Conservation (phyloP, 2,888 invertebrate species). For the Troides oblongomaculatus region DNA sequence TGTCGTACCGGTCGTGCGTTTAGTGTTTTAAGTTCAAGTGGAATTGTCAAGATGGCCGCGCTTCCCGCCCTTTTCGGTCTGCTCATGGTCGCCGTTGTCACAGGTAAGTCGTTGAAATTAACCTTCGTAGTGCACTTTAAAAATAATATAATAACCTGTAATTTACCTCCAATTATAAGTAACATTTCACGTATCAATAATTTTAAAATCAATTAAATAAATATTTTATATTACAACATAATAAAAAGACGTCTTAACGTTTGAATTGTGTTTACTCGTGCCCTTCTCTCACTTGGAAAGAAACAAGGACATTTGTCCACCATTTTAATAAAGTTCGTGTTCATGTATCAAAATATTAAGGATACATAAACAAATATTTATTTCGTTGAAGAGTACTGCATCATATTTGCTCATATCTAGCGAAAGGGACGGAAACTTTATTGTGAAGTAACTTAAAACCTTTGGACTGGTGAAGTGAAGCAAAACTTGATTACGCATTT, state of each 20-base stretch:
- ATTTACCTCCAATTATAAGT: no score
- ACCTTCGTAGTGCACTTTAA: background rate
- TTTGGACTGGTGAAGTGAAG: constrained; percentile 20
- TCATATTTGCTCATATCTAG: background rate
- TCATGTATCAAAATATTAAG: no score
- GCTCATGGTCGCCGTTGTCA: constrained; percentile 57
- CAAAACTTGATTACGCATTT: constrained; percentile 24
- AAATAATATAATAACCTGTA: background rate
- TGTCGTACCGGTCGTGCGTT: constrained; percentile 38
- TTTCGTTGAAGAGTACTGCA: background rate
- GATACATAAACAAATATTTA: background rate
- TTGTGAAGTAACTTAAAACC: constrained; percentile 23
- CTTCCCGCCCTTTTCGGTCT: constrained; percentile 72
- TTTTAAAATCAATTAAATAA: no score
- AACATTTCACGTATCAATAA: no score
- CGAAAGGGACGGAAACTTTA: constrained; percentile 22
- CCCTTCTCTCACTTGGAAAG: no score
- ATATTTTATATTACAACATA: no score
- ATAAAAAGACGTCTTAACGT: no score
- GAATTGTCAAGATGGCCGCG: constrained; percentile 61
- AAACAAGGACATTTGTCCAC: no score
- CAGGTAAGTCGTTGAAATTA: constrained; percentile 52
- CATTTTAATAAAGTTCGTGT: no score
- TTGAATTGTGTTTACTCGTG: no score
- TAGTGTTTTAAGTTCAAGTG: constrained; percentile 46